Evolutionary conservation across 2,797 vertebrate species (phyloP).

Genomic region (Amphiprion clarkii): DNA sequence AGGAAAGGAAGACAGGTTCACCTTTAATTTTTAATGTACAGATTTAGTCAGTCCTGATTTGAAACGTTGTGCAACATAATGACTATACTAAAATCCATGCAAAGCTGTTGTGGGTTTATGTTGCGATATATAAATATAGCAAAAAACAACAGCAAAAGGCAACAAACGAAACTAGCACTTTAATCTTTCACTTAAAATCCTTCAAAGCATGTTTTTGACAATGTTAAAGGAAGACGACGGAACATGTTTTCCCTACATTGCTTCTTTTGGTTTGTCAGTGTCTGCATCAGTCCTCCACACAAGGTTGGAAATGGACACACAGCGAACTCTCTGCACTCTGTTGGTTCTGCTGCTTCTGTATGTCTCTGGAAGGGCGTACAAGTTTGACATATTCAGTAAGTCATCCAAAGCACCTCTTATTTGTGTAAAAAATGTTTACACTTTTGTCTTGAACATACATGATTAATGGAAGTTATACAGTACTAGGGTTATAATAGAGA

Average conservation of each 20-base stretch:
- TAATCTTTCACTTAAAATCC: not conserved
- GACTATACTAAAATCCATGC: no score
- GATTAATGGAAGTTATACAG: no score
- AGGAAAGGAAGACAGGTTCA: not conserved
- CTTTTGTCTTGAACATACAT: not conserved
- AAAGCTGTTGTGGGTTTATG: no score
- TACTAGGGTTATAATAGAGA: no score
- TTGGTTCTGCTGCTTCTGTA: slow-evolving; percentile 69
- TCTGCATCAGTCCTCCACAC: not conserved
- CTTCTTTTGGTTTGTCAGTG: slow-evolving; percentile 12
- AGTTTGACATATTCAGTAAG: slow-evolving; percentile 64
- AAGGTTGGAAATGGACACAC: slow-evolving; percentile 45
- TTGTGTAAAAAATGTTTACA: not conserved
- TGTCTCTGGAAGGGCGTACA: not conserved
- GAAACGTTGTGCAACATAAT: no score
- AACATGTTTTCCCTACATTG: not conserved
- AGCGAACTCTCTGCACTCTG: slow-evolving; percentile 19
- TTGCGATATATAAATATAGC: no score
- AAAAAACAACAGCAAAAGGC: not conserved
- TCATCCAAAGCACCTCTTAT: slow-evolving; percentile 2
- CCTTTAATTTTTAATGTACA: not conserved
- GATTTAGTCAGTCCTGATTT: not conserved
- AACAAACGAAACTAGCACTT: not conserved
- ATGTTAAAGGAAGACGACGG: not conserved
- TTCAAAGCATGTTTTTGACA: not conserved